A percentile compares a stretch with the other conserved stretches of the same genome.
phyloP scores from a whole-genome alignment of 1,140 invertebrate species.

The Steinernema feltiae region DNA sequence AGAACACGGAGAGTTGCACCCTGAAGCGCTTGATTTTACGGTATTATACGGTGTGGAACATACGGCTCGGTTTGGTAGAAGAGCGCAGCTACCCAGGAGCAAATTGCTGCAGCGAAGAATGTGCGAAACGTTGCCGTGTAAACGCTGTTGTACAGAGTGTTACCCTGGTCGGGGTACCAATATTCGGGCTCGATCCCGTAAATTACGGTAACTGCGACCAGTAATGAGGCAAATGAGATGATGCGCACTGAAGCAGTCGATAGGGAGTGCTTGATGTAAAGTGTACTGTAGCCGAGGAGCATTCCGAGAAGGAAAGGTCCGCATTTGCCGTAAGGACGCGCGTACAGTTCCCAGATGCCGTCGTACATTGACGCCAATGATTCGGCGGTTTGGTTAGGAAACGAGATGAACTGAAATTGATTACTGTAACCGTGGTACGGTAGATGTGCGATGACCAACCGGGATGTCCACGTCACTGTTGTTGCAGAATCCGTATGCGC shows the following conservation, averaged over 20 bases:
- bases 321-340: slow-evolving; percentile 49
- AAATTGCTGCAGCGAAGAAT: slow-evolving; percentile 44
- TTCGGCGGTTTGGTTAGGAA: slow-evolving; percentile 29
- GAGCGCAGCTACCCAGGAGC: slow-evolving; percentile 40
- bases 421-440: not conserved
- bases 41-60: not conserved
- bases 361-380: slow-evolving; percentile 34
- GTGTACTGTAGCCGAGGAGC: slow-evolving; percentile 38
- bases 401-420: slow-evolving; percentile 47
- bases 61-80: slow-evolving; percentile 34
- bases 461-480: slow-evolving; percentile 56
- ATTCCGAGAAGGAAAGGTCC: slow-evolving; percentile 54
- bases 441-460: not conserved
- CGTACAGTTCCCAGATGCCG: slow-evolving; percentile 54
- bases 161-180: slow-evolving; percentile 53
- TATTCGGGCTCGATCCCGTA: slow-evolving; percentile 56
- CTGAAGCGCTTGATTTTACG: slow-evolving; percentile 21
- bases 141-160: slow-evolving; percentile 53
- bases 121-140: slow-evolving; percentile 55
- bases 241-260: not conserved
- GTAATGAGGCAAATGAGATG: slow-evolving; percentile 22
- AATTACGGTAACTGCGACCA: slow-evolving; percentile 31
- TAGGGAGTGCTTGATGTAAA: slow-evolving; percentile 14
- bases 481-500: slow-evolving; percentile 50
- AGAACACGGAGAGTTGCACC: slow-evolving; percentile 26